Evolutionary conservation across 2,888 invertebrate genomes (phyloP).

Genomic region (Helobdella robusta): DNA sequence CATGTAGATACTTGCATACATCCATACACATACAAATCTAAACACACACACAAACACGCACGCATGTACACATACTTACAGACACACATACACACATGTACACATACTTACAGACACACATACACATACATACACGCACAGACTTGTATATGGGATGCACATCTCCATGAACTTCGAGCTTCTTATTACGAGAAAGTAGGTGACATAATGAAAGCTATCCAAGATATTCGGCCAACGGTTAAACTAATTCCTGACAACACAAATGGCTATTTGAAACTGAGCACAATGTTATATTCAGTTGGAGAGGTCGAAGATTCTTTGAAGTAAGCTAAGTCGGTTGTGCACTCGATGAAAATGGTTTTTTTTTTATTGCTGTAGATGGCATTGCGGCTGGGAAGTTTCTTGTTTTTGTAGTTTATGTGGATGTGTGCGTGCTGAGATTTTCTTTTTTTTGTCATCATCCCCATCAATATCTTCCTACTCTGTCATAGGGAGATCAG

Average conservation of each 20-base stretch:
- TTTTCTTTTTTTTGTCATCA: not conserved
- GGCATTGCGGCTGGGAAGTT: not conserved
- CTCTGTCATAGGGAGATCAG: slow-evolving; percentile 65
- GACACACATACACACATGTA: too few relatives aligned
- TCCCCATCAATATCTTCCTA: not conserved
- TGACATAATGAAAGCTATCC: slow-evolving; percentile 63
- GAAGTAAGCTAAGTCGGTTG: slow-evolving; percentile 52
- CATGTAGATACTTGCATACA: too few relatives aligned
- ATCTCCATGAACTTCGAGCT: slow-evolving; percentile 72
- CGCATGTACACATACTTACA: too few relatives aligned
- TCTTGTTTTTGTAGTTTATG: not conserved
- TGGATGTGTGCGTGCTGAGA: not conserved
- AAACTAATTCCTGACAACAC: slow-evolving; percentile 86
- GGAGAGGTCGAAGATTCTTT: slow-evolving; percentile 85
- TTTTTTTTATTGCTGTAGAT: too few relatives aligned
- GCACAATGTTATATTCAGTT: slow-evolving; percentile 72
- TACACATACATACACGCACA: too few relatives aligned
- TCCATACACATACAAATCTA: too few relatives aligned
- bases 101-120: too few relatives aligned
- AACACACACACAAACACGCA: too few relatives aligned
- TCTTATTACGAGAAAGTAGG: slow-evolving; percentile 63
- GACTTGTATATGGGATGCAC: slow-evolving; percentile 77
- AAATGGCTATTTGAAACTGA: slow-evolving; percentile 70
- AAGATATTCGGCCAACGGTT: slow-evolving; percentile 79
- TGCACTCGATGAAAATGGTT: too few relatives aligned